phyloP scores from a whole-genome alignment of 2,888 invertebrate genomes.

The Lutraria lutraria region DNA sequence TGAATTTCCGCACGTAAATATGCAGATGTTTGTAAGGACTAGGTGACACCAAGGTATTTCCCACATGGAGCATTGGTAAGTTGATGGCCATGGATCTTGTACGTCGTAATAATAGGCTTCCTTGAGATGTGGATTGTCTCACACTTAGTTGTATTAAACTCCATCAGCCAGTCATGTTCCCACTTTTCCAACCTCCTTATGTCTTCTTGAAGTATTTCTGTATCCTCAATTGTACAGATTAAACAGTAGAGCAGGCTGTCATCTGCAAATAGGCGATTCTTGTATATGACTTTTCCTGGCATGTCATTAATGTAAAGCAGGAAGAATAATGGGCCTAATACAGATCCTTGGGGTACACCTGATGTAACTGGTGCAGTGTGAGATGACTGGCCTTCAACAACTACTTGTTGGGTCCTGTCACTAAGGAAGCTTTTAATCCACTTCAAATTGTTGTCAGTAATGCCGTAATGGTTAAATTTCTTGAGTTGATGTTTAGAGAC shows the following conservation, averaged over 20 bases:
- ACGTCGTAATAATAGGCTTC: too few relatives aligned
- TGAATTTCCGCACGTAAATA: too few relatives aligned
- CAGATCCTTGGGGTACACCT: neutral
- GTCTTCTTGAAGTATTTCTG: neutral
- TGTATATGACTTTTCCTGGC: neutral
- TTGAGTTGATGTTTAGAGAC: too few relatives aligned
- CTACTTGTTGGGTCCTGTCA: neutral
- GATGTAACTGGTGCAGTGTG: neutral
- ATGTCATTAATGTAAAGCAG: neutral
- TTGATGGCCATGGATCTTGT: too few relatives aligned
- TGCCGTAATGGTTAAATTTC: too few relatives aligned
- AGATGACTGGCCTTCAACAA: neutral
- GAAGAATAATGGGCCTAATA: neutral
- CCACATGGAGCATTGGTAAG: too few relatives aligned
- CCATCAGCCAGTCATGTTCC: neutral
- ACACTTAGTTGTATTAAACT: neutral
- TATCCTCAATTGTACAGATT: neutral
- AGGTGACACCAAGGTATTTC: too few relatives aligned
- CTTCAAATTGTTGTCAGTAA: too few relatives aligned
- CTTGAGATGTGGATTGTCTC: neutral
- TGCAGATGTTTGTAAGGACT: too few relatives aligned
- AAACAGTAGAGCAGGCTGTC: neutral
- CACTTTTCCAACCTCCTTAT: neutral
- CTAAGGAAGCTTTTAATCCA: too few relatives aligned
- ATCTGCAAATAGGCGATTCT: neutral